Conservation (phyloP, 1,140 invertebrate genomes). For the Bombus picipes region DNA sequence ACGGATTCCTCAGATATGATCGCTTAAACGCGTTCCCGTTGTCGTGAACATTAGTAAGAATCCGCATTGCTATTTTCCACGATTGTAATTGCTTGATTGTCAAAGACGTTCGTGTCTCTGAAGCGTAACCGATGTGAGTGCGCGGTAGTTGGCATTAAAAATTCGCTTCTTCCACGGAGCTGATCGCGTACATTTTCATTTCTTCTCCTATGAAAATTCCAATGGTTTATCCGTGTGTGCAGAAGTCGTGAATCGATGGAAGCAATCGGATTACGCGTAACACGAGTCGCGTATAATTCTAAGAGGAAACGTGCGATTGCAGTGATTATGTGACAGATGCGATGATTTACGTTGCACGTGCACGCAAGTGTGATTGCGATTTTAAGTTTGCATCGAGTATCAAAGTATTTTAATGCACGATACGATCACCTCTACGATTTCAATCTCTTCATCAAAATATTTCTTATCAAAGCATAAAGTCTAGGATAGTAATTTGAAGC, state of each 20-base stretch:
- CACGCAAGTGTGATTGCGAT: background rate
- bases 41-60: background rate
- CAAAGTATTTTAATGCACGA: background rate
- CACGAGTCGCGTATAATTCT: background rate
- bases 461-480: background rate
- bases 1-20: background rate
- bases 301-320: slow-evolving; percentile 38
- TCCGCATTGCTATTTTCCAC: slow-evolving; percentile 3
- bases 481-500: background rate
- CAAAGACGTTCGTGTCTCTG: background rate
- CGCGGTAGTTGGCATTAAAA: background rate
- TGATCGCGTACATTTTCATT: too few relatives aligned
- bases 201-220: too few relatives aligned
- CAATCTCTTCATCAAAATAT: background rate
- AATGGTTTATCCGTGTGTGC: too few relatives aligned
- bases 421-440: too few relatives aligned
- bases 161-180: background rate
- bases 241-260: background rate
- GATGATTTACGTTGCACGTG: slow-evolving; percentile 21
- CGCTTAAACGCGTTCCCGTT: background rate
- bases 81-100: slow-evolving; percentile 8
- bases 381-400: background rate
- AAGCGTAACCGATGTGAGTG: slow-evolving; percentile 8
- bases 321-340: slow-evolving; percentile 23
- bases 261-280: background rate